Percentiles rank a stretch among this genome's conserved stretches.
Evolutionary conservation across 2,113 vertebrate species (phyloP).

Genomic region (Falcunculus frontatus): DNA sequence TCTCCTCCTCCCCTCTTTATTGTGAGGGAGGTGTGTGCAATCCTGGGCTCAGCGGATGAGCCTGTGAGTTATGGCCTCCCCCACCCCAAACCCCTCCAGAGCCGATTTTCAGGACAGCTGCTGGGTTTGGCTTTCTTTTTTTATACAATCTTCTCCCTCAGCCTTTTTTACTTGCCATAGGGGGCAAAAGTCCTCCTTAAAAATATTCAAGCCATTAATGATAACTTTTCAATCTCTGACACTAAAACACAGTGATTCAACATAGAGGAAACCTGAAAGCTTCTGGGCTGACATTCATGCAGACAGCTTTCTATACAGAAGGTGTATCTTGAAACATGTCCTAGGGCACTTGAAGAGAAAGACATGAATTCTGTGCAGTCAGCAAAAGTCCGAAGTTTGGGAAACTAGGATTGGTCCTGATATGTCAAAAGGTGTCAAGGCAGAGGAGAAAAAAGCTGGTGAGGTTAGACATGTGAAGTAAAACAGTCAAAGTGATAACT

Average conservation of each 20-base stretch:
- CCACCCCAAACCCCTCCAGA: not conserved
- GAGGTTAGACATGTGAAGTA: not conserved
- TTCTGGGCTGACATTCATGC: not conserved
- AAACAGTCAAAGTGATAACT: not conserved
- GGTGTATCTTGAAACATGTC: not conserved
- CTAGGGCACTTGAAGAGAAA: not conserved
- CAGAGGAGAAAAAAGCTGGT: not conserved
- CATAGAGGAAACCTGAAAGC: not conserved
- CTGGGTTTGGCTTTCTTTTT: not conserved
- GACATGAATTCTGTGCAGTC: not conserved
- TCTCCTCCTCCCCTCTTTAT: not conserved
- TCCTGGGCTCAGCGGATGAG: not conserved
- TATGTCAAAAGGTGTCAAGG: not conserved
- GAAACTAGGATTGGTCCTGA: not conserved
- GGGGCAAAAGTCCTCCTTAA: not conserved
- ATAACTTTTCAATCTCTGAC: not conserved
- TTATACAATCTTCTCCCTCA: not conserved
- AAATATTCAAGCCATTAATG: no score
- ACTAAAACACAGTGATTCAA: not conserved
- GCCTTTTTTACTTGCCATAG: not conserved
- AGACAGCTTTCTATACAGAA: not conserved
- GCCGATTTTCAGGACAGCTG: not conserved
- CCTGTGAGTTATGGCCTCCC: not conserved
- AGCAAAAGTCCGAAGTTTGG: not conserved
- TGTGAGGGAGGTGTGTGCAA: accelerated